Base-by-base conservation (phyloP, 2,113 vertebrate genomes). In the Pteronura brasiliensis region DNA sequence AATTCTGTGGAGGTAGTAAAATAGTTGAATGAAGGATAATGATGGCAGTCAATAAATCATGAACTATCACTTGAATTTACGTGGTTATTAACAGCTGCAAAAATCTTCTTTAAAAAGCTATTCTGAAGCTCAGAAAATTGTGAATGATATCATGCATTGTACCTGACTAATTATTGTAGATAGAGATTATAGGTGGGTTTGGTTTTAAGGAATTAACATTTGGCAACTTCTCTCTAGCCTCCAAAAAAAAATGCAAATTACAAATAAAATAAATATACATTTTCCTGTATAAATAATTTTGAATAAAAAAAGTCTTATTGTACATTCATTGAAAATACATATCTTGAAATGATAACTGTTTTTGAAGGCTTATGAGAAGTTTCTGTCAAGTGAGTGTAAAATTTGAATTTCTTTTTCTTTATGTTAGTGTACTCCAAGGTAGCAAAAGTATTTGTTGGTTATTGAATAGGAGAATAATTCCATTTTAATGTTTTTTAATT, bases 211-310 rank as follows among this genome's bases (percentile, higher is more conserved):
- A 95, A 93, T 92, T 94, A 96, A 74, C n/a, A 81, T 76, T 92
- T 94, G 49, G 17, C 25, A 79, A 36, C 65, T 87, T 95, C 92
- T 69, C 72, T 31, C 3, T 63, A 83, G 20, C 59, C 47, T 92
- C 20, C 47, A 94, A 42, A 95, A 96, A 97, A 76, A 61, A 97
- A 93, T 95, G 20, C 11, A 95, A 97, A 76, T 95, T 88, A 94
- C 63, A 81, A 90, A 91, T 95, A 69, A 44, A 76, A 77, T 59
- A 7, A 47, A 57, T 52, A 25, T 39, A 29, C 36, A 55, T 82
- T 90, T 96, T 85, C 13, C 12, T 72, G 69, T 83, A 74, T 47
- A 82, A 95, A 63, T 89, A 63, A 57, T 95, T 82, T 89, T 91
- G 49, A 95, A 90, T 55, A 57, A 96, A 84, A 49, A 77, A 91